Percentiles rank a stretch among this genome's conserved stretches.
These are phyloP conservation scores for Dastarcus helophoroides DNA, from an alignment of 2,888 invertebrate genomes.

Conservation along the genomic window DNA sequence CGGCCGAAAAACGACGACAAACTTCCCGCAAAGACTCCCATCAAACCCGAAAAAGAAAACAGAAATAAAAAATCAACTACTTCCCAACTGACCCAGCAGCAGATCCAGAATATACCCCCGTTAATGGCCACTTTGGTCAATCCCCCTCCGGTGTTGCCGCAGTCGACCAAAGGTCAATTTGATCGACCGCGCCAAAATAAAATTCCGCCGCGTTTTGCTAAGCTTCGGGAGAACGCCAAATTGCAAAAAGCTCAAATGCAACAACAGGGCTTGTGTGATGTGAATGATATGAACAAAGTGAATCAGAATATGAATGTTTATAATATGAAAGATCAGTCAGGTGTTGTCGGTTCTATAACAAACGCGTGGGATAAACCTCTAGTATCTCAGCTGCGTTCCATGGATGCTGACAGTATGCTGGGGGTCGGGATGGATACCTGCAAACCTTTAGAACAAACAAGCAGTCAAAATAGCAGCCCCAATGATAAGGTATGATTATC, in stretches of 20 bases:
- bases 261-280: constrained; percentile 31
- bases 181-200: constrained; percentile 45
- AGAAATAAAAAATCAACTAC: constrained; percentile 19
- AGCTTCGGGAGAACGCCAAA: constrained; percentile 52
- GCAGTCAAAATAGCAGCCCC: constrained; percentile 43
- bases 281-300: constrained; percentile 41
- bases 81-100: constrained; percentile 28
- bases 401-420: constrained; percentile 29
- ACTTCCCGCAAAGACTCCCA: constrained; percentile 18
- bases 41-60: constrained; percentile 26
- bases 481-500: constrained; percentile 28
- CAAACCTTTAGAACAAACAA: constrained; percentile 32
- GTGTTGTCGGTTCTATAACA: constrained; percentile 52
- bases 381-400: constrained; percentile 52
- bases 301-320: constrained; percentile 29
- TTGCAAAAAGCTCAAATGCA: constrained; percentile 40
- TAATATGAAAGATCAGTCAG: constrained; percentile 24
- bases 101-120: constrained; percentile 40
- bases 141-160: constrained; percentile 36
- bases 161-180: constrained; percentile 25
- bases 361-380: constrained; percentile 85
- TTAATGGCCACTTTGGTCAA: constrained; percentile 41
- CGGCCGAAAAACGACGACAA: constrained; percentile 29
- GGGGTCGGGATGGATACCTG: constrained; percentile 28
- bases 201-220: constrained; percentile 67